Evolutionary conservation across 2,888 invertebrate genomes (phyloP), one percentile per base, ranked within the genome.

Genomic region (Trachelus troglodyta): DNA sequence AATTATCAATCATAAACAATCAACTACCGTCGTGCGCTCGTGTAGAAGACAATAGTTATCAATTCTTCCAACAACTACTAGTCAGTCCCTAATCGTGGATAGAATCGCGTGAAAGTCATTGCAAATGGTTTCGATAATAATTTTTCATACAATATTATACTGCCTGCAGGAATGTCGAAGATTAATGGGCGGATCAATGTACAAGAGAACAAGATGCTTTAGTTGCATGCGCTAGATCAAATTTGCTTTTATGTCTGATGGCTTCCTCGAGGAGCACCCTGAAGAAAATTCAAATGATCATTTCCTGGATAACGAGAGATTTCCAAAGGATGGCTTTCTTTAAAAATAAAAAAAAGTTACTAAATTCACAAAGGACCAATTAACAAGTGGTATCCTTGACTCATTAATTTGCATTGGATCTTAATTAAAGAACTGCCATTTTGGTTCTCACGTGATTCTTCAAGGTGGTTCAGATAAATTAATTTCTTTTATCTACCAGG

Each of bases 41-140:
- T 15, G 40, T 23, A 23, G 23, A 56, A 56, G 9, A 56, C 15
- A 56, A 23, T 56, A 23, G 23, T 23, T 56, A 56, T 56, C 1
- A 23, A 80, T 83, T 85, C 82, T 87, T 89, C 89, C 91, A 91
- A 89, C 91, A 89, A 90, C 90, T 91, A 90, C 91, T 90, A 90
- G 90, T 90, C 91, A 91, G 91, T 91, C 91, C 91, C 90, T 86
- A 85, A 81, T 86, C 78, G 83, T 81, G 68, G 23, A 56, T 23
- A 56, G 56, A 56, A 23, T 56, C 56, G 56, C 56, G 56, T 1
- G 56, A 56, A 56, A 23, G 9, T 56, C 56, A 23, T 23, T 56
- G 56, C 56, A 56, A 56, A 9, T 23, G 56, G 23, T 56, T 2
- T 56, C 56, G 9, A 23, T 56, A 56, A 56, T 23, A 23, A 56